Conservation (phyloP, 2,888 invertebrate genomes). For the Seladonia tumulorum region DNA sequence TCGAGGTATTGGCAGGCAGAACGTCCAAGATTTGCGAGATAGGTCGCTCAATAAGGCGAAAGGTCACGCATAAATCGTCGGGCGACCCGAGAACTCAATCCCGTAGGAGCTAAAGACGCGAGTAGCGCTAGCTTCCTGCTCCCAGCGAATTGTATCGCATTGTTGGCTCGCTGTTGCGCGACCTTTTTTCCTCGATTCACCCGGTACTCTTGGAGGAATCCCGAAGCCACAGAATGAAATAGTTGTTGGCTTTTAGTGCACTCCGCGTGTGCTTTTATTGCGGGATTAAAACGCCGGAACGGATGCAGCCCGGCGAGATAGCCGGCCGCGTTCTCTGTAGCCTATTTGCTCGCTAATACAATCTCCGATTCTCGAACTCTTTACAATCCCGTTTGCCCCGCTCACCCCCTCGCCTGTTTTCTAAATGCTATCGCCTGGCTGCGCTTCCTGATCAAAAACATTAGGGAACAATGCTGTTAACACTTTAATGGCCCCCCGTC, state of each 20-base stretch:
- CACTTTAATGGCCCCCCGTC: too few relatives aligned
- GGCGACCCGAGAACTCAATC: slow-evolving; percentile 17
- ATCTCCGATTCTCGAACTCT: neutral
- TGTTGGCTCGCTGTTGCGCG: slow-evolving; percentile 15
- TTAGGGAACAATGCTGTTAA: too few relatives aligned
- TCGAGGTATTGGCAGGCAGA: slow-evolving; percentile 31
- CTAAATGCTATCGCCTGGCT: neutral
- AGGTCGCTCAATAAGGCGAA: slow-evolving; percentile 50
- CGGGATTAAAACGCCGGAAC: slow-evolving; percentile 6
- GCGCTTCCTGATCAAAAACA: neutral
- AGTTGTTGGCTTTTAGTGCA: slow-evolving; percentile 16
- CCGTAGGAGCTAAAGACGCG: slow-evolving; percentile 23
- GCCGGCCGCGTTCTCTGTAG: too few relatives aligned
- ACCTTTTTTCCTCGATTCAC: slow-evolving; percentile 36
- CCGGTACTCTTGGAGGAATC: neutral
- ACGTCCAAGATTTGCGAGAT: slow-evolving; percentile 20
- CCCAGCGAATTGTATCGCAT: slow-evolving; percentile 9
- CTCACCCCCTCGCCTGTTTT: neutral
- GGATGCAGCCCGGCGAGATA: neutral
- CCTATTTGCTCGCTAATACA: neutral
- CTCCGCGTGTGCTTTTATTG: neutral
- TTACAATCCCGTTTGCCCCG: neutral
- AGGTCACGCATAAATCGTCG: slow-evolving; percentile 57
- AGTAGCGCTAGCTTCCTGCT: slow-evolving; percentile 8
- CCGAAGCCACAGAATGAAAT: slow-evolving; percentile 6